Evolutionary conservation across 2,797 vertebrate species (phyloP).

Genomic region (Diglossa cyanea): DNA sequence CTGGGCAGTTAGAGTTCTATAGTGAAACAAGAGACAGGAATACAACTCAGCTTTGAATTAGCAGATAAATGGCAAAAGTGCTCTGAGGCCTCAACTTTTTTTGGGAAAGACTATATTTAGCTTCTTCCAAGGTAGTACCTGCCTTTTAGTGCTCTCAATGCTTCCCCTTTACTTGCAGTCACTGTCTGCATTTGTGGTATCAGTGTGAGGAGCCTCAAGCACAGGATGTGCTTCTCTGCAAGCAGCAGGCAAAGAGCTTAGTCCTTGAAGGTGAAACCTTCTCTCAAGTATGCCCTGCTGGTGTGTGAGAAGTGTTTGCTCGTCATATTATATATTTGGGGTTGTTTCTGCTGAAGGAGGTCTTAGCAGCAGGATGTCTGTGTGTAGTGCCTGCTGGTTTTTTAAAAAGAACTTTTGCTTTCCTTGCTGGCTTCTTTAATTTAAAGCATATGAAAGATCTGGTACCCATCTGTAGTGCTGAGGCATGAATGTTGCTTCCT

Average conservation of each 20-base stretch:
- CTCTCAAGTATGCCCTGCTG: not conserved
- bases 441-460: not conserved
- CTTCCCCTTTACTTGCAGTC: not conserved
- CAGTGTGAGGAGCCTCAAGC: not conserved
- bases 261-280: not conserved
- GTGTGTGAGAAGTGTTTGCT: not conserved
- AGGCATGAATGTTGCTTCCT: not conserved
- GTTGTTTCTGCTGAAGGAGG: not conserved
- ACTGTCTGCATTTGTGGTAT: not conserved
- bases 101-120: not conserved
- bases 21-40: not conserved
- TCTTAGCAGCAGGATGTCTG: not conserved
- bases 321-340: rapidly evolving
- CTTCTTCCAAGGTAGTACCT: not conserved
- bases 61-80: not conserved
- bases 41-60: not conserved
- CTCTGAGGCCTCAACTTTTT: not conserved
- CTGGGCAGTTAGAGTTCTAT: not conserved
- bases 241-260: not conserved
- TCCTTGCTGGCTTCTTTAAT: not conserved
- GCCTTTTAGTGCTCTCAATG: not conserved
- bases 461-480: not conserved
- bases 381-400: not conserved
- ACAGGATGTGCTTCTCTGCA: not conserved
- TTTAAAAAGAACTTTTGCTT: not conserved